Evolutionary conservation across 2,113 vertebrate species (phyloP), one percentile per base, ranked within the genome.

Genomic region (Glaucidium brasilianum): DNA sequence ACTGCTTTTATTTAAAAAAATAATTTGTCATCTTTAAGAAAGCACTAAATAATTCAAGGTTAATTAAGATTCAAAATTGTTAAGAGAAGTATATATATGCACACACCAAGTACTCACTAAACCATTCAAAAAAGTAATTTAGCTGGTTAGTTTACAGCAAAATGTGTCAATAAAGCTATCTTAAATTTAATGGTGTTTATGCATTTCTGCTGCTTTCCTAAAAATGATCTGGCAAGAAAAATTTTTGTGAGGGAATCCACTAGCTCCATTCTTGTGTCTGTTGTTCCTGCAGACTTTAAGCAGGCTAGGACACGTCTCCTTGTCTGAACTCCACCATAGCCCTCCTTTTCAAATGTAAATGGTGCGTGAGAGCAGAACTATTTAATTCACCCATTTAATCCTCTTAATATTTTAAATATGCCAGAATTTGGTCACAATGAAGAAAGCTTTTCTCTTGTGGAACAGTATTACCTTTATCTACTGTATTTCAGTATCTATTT

Each of bases 351-450:
- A 90, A 83, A 92, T 62, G 37, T n/a, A 94, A 94, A 93, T 69
- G 15, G 22, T 53, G 22, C 8, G 1, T 41, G 37, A 90, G 34
- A 91, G 34, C 34, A 76, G 74, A 91, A 69, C 41, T 68, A 68
- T 50, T 91, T 92, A 83, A 94, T 93, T 88, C n/a, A 47, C 34
- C 21, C 60, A 63, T 73, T 88, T 93, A 95, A 95, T 90, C 78
- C 85, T 83, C 85, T 85, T 73, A 88, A 63, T 92, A 92, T 88
- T 83, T 96, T 74, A 92, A 92, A 85, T 92, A 85, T 63, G 74
- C 45, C 71, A 92, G 77, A 92, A 92, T 91, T 67, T 60, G 66
- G 84, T 92, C 74, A 73, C 56, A 93, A 80, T 39, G 39, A 92
- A 83, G 67, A 69, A 90, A 83, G 47, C 35, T 68, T 82, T 95